phyloP scores from a whole-genome alignment of 2,888 invertebrate species.

The Trilocha varians region DNA sequence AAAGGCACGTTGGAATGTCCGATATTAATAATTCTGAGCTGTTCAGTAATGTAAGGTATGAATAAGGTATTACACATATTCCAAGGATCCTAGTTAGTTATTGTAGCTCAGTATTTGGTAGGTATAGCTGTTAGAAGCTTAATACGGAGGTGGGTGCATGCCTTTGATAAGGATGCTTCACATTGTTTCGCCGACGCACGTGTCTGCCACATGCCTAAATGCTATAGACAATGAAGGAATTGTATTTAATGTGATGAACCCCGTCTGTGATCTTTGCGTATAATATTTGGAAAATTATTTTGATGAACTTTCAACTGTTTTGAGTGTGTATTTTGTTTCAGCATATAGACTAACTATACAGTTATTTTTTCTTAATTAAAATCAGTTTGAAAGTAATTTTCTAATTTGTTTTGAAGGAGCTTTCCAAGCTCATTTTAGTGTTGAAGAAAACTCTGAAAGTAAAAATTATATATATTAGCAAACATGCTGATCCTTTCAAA shows the following conservation, averaged over 20 bases:
- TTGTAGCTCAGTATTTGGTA: conserved; percentile 48
- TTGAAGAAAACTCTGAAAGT: too few relatives aligned
- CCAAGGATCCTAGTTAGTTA: conserved; percentile 49
- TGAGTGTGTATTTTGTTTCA: too few relatives aligned
- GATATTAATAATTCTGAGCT: neutral
- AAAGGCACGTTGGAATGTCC: neutral
- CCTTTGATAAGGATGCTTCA: conserved; percentile 62
- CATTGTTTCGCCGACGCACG: conserved; percentile 51
- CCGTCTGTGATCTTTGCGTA: neutral
- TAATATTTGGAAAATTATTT: neutral
- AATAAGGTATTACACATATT: conserved; percentile 44
- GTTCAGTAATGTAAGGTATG: conserved; percentile 34
- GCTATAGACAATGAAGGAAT: neutral
- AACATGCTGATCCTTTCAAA: too few relatives aligned
- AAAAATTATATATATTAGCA: too few relatives aligned
- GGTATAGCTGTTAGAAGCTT: conserved; percentile 37
- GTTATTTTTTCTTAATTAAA: too few relatives aligned
- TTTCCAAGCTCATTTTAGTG: too few relatives aligned
- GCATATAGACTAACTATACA: too few relatives aligned
- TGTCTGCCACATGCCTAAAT: conserved; percentile 19
- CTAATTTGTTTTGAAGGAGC: too few relatives aligned
- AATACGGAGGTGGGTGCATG: conserved; percentile 52
- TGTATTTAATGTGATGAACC: neutral
- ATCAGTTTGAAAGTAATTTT: too few relatives aligned
- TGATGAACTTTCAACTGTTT: neutral